phyloP scores from a whole-genome alignment of 2,797 vertebrate genomes.

The Halcyon smyrnensis region DNA sequence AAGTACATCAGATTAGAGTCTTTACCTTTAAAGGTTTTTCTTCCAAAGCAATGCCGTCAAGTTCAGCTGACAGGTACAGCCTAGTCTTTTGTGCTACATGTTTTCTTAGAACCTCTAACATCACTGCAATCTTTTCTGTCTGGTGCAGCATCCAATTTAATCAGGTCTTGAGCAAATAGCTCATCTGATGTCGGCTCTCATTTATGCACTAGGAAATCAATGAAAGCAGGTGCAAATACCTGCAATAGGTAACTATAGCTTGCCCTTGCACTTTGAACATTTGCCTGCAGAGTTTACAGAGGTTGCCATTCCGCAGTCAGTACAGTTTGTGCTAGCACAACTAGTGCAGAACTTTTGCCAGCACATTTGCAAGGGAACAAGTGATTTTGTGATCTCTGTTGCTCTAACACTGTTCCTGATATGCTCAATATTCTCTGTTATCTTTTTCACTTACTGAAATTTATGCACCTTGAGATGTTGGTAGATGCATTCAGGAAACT shows the following conservation, averaged over 20 bases:
- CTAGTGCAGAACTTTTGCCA: not conserved
- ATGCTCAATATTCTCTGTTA: not conserved
- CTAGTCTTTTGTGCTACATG: not conserved
- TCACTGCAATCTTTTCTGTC: not conserved
- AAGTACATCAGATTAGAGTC: not conserved
- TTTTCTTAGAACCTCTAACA: constrained; percentile 15
- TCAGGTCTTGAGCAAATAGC: constrained; percentile 23
- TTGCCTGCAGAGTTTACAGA: not conserved
- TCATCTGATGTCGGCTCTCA: constrained; percentile 49
- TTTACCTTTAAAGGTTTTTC: constrained; percentile 8
- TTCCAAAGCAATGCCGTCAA: not conserved
- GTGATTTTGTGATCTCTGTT: not conserved
- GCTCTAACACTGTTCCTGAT: not conserved
- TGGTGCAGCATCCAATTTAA: constrained; percentile 15
- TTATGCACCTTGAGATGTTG: not conserved
- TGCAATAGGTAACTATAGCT: not conserved
- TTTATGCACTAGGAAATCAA: constrained; percentile 13
- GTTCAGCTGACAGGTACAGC: constrained; percentile 7
- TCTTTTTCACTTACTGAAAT: constrained; percentile 3
- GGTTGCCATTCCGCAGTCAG: not conserved
- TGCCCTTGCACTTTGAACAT: not conserved
- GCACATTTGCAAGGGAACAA: not conserved
- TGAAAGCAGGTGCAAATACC: constrained; percentile 15
- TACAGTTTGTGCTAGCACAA: not conserved
- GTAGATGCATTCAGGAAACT: not conserved